Conservation (phyloP, 2,113 vertebrate genomes). For the Polypterus senegalus region DNA sequence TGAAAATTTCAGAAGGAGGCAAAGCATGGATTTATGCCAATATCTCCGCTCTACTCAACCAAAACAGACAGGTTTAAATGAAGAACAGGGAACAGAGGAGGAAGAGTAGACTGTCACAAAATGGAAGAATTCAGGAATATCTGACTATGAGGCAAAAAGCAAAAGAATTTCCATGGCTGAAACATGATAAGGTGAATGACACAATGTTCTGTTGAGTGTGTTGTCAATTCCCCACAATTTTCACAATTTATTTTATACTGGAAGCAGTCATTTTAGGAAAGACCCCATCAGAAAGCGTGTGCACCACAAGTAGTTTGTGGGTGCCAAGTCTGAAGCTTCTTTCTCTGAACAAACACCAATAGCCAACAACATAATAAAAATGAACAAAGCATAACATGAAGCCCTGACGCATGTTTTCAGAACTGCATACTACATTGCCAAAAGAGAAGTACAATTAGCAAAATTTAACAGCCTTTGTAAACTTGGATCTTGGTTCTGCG, state of each 20-base stretch:
- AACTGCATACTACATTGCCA: conserved; percentile 6
- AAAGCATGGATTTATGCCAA: no score
- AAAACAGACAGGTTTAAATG: conserved; percentile 4
- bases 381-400: conserved; percentile 6
- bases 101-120: conserved; percentile 7
- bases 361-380: conserved; percentile 8
- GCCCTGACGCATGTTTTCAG: not conserved
- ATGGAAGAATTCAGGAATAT: conserved; percentile 3
- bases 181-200: conserved; percentile 8
- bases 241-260: conserved; percentile 1
- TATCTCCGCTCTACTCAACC: not conserved
- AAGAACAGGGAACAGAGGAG: not conserved
- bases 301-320: conserved; percentile 4
- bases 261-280: conserved; percentile 8
- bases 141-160: conserved; percentile 7
- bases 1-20: no score
- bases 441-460: not conserved
- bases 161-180: conserved; percentile 9
- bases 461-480: no score
- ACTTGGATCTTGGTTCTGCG: no score
- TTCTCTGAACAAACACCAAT: conserved; percentile 5
- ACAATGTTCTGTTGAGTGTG: conserved; percentile 8
- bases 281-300: conserved; percentile 7
- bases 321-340: conserved; percentile 5
- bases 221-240: conserved; percentile 8